These are phyloP conservation scores for Heloderma charlesbogerti DNA, from an alignment of 2,113 vertebrate genomes.

Conservation along the genomic window DNA sequence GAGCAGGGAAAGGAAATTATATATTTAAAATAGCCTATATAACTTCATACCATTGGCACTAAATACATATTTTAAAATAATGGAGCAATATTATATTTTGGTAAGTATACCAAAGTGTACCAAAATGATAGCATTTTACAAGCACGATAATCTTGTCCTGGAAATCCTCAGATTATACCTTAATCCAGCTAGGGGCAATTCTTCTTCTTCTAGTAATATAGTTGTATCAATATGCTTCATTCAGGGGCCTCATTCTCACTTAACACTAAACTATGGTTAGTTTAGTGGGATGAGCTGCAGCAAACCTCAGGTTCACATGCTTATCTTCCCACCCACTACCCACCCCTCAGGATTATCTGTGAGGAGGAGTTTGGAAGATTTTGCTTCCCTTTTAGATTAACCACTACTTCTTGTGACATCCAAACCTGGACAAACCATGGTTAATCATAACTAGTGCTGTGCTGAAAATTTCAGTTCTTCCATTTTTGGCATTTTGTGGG, in stretches of 20 bases:
- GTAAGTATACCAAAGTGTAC: too few species aligned
- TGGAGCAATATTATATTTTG: neutral
- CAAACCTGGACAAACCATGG: neutral
- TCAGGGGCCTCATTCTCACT: neutral
- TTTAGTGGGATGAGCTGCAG: neutral
- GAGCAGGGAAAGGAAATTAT: constrained; percentile 24
- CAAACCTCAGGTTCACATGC: neutral
- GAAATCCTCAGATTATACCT: neutral
- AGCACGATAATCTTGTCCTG: neutral
- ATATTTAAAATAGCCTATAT: neutral
- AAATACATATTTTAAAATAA: neutral
- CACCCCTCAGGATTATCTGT: neutral
- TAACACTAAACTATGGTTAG: neutral
- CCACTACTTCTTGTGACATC: neutral
- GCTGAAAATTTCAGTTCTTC: too few species aligned
- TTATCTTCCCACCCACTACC: neutral
- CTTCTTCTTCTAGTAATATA: neutral
- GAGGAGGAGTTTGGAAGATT: neutral
- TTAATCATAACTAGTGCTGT: too few species aligned
- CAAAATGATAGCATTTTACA: neutral
- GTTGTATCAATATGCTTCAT: neutral
- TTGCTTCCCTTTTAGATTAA: neutral
- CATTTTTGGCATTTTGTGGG: too few species aligned
- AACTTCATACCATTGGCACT: neutral
- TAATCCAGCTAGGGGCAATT: neutral